Percentiles rank a stretch among this genome's conserved stretches.
phyloP scores from a whole-genome alignment of 2,113 vertebrate genomes.

The Rhinopithecus roxellana region DNA sequence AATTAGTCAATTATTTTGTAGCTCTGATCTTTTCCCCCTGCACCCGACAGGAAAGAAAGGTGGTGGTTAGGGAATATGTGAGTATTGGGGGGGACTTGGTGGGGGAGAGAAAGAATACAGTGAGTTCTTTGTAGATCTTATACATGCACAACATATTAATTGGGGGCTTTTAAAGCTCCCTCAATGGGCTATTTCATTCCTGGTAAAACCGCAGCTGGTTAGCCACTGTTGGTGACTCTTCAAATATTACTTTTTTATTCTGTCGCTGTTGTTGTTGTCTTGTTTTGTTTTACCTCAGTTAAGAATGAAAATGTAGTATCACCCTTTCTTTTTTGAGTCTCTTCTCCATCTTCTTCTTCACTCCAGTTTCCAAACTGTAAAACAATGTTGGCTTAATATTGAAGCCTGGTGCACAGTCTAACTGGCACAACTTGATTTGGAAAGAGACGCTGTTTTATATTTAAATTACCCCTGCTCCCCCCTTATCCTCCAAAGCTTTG shows the following conservation, averaged over 20 bases:
- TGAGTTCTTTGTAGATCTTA: constrained; percentile 86
- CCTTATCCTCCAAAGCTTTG: constrained; percentile 85
- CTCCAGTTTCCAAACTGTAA: constrained; percentile 65
- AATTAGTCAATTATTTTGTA: constrained; percentile 87
- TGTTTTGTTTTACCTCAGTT: constrained; percentile 73
- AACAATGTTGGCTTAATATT: constrained; percentile 58
- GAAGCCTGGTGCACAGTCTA: constrained; percentile 55
- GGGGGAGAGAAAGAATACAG: constrained; percentile 80
- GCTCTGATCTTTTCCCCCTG: constrained; percentile 80
- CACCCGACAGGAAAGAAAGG: constrained; percentile 76
- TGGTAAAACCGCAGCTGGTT: constrained; percentile 85
- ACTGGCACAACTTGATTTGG: constrained; percentile 75
- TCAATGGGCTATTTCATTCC: constrained; percentile 85
- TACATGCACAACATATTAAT: constrained; percentile 87
- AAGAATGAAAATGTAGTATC: constrained; percentile 17
- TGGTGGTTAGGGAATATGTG: constrained; percentile 74
- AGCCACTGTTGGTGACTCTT: constrained; percentile 81
- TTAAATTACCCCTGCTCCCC: constrained; percentile 81
- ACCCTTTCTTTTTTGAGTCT: constrained; percentile 4
- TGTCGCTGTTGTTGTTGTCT: constrained; percentile 60
- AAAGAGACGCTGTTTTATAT: constrained; percentile 84
- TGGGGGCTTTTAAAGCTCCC: constrained; percentile 83
- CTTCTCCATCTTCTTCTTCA: constrained; percentile 47
- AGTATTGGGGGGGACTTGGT: constrained; percentile 42
- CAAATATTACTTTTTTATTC: constrained; percentile 81